phyloP scores from a whole-genome alignment of 2,113 vertebrate genomes.

The Laticauda laticaudata region DNA sequence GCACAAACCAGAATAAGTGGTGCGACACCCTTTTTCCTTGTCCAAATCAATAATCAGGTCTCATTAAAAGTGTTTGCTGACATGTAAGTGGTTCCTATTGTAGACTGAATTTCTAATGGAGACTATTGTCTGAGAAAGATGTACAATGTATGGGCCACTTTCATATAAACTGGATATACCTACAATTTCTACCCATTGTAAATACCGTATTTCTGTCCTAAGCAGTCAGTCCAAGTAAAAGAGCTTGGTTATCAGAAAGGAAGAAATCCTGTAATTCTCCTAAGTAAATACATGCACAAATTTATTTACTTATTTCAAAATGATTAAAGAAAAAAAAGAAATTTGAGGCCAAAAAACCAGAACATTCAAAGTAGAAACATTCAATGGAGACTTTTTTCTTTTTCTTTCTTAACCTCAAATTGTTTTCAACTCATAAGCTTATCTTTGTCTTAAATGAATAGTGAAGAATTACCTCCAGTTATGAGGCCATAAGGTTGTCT shows the following conservation, averaged over 20 bases:
- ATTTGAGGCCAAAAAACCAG: neutral
- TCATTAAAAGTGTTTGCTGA: slow-evolving; percentile 52
- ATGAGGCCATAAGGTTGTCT: neutral
- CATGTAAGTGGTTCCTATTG: slow-evolving; percentile 34
- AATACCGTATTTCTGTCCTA: neutral
- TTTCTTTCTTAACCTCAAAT: neutral
- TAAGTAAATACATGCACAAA: neutral
- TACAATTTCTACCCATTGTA: neutral
- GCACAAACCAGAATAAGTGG: slow-evolving; percentile 60
- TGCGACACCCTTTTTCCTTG: slow-evolving; percentile 41
- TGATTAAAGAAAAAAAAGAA: neutral
- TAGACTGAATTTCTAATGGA: rapidly evolving
- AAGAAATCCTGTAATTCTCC: neutral
- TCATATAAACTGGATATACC: neutral
- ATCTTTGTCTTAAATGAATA: neutral
- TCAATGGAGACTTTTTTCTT: neutral
- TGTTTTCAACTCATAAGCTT: neutral
- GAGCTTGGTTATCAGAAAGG: neutral
- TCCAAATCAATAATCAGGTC: slow-evolving; percentile 54
- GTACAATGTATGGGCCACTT: neutral
- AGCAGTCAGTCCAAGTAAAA: neutral
- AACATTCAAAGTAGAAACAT: neutral
- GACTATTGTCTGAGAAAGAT: neutral
- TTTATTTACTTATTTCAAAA: neutral
- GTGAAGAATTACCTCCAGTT: neutral